phyloP scores from a whole-genome alignment of 2,113 vertebrate species.

The Acanthochromis polyacanthus region DNA sequence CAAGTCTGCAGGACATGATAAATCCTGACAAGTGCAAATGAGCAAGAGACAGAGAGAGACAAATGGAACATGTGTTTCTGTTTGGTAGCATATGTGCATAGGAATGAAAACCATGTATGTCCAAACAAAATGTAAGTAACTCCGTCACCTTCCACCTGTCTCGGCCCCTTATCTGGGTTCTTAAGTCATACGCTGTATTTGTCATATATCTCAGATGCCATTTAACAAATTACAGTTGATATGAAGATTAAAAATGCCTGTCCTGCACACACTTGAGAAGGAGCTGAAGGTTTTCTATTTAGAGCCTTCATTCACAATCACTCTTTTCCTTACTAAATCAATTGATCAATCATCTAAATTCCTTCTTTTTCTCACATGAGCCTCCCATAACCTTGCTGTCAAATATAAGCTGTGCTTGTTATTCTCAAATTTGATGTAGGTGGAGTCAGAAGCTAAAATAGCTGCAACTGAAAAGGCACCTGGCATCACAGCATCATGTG shows the following conservation, averaged over 20 bases:
- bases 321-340: neutral
- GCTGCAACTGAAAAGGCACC: slow-evolving; percentile 3
- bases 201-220: neutral
- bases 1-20: slow-evolving; percentile 9
- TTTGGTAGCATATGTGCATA: too few species aligned
- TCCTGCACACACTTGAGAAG: neutral
- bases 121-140: too few species aligned
- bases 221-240: neutral
- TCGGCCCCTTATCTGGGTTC: neutral
- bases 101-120: neutral
- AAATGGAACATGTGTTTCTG: neutral
- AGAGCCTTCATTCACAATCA: neutral
- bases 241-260: neutral
- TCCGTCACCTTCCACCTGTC: neutral
- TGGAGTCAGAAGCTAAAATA: neutral
- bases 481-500: slow-evolving; percentile 7
- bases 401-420: neutral
- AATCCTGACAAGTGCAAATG: slow-evolving; percentile 18
- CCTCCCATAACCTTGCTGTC: neutral
- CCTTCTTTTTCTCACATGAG: neutral
- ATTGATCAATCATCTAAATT: neutral
- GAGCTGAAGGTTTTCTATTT: neutral
- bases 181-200: neutral
- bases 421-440: neutral
- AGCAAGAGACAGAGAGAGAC: neutral